Base-by-base conservation (phyloP, 2,797 vertebrate genomes). In the Sebastes cheni region DNA sequence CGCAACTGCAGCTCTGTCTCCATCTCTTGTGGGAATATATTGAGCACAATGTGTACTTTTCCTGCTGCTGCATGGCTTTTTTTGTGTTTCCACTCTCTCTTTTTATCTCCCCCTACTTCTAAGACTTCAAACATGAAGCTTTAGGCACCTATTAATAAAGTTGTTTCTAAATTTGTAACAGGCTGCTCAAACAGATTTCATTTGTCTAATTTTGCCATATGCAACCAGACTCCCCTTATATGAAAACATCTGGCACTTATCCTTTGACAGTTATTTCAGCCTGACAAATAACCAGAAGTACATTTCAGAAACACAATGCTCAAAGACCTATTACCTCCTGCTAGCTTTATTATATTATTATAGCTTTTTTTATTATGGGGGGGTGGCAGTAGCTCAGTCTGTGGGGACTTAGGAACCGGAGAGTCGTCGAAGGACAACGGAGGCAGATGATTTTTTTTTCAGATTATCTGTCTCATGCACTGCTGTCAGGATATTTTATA, bases 21-120 rank as follows among this genome's bases (percentile, higher is more conserved):
- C 18, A 8, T 74, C 52, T 78, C 54, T 50, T 70, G 52, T 80
- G 70, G 80, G 62, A 81, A 80, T 67, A 70, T 55, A 34, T 27
- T 32, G 11, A 71, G 69, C 42, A 80, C 71, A 81, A 10, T 18
- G 8, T 61, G 46, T 71, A 34, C 72, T 81, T 39, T 66, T n/a
- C 20, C 14, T 67, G 59, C 52, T 70, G 56, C 16, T 56, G 58
- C 34, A 7, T 13, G 52, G 3, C 11, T 29, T 8, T 20, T 20
- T 14, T 27, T 67, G 18, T 20, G 34, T 67, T 73, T 55, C 67
- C 32, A 14, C 83, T 68, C 88, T n/a, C 23, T 69, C 34, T 18
- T 61, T 60, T 52, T 23, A 18, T 34, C 77, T 81, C 67, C 79
- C 42, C 68, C 56, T 23, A 1, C 59, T 75, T 78, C 66, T 61